Evolutionary conservation across 2,888 invertebrate species (phyloP).

Genomic region (Myopa tessellatipennis): DNA sequence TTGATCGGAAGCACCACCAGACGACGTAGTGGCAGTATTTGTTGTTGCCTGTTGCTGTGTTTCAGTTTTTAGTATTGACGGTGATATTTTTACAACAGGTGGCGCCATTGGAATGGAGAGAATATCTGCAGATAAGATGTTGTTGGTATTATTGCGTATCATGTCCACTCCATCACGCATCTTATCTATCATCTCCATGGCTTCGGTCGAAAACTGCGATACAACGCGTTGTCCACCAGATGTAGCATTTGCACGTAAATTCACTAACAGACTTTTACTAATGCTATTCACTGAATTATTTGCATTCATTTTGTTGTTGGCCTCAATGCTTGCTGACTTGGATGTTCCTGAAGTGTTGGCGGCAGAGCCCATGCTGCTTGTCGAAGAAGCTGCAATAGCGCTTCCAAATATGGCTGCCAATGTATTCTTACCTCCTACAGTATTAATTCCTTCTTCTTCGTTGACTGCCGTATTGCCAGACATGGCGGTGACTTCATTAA

Average conservation of each 20-base stretch:
- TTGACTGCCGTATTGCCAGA: constrained; percentile 12
- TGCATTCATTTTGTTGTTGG: constrained; percentile 68
- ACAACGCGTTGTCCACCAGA: constrained; percentile 57
- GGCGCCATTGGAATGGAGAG: constrained; percentile 70
- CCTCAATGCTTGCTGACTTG: constrained; percentile 68
- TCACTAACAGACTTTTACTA: constrained; percentile 64
- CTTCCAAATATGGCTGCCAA: constrained; percentile 58
- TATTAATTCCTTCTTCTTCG: constrained; percentile 33
- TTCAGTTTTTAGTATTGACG: constrained; percentile 41
- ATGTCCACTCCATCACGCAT: constrained; percentile 78
- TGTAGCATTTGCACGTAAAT: constrained; percentile 55
- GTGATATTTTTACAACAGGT: constrained; percentile 53
- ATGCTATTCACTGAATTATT: constrained; percentile 65
- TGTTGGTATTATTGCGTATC: constrained; percentile 82
- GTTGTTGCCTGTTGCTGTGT: constrained; percentile 31
- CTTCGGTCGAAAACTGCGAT: constrained; percentile 70
- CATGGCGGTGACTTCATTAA: constrained; percentile 70
- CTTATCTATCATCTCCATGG: constrained; percentile 75
- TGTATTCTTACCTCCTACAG: constrained; percentile 58
- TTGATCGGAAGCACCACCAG: not conserved
- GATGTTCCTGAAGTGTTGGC: constrained; percentile 49
- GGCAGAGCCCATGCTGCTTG: constrained; percentile 51
- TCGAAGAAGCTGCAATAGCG: constrained; percentile 65
- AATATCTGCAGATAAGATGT: constrained; percentile 79
- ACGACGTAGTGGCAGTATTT: constrained; percentile 26